These are phyloP conservation scores for Passer montanus DNA, from an alignment of 2,113 vertebrate species.

Conservation along the genomic window DNA sequence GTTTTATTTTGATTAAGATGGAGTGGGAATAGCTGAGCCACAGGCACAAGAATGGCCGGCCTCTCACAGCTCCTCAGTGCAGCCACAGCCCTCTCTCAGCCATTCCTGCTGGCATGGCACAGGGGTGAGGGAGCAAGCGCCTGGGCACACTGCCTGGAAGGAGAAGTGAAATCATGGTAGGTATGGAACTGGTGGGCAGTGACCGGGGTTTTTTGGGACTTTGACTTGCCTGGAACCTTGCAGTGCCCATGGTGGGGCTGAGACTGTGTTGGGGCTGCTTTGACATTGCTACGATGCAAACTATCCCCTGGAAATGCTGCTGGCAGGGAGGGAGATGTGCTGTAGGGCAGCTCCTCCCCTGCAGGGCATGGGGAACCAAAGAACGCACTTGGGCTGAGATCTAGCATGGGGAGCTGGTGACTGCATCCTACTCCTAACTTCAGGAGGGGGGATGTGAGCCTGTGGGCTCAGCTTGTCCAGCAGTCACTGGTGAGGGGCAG, in stretches of 20 bases:
- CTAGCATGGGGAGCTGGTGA: not conserved
- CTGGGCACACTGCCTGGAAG: not conserved
- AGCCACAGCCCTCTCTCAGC: rapidly evolving
- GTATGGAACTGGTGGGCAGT: not conserved
- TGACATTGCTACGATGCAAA: not conserved
- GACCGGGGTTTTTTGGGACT: not conserved
- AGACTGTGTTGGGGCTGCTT: not conserved
- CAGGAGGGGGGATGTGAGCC: not conserved
- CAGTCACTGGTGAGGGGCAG: not conserved
- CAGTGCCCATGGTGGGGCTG: rapidly evolving
- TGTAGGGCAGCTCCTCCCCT: not conserved
- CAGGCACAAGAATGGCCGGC: rapidly evolving
- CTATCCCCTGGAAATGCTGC: not conserved
- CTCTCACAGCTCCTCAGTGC: rapidly evolving
- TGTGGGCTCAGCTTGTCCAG: not conserved
- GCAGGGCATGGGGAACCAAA: not conserved
- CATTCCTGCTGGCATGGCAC: not conserved
- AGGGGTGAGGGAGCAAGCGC: rapidly evolving
- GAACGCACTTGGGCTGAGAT: not conserved
- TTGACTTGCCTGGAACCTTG: not conserved
- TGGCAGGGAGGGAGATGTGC: not conserved
- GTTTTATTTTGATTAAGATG: not conserved
- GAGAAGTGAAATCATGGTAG: not conserved
- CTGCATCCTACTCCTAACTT: rapidly evolving
- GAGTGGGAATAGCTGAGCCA: not conserved